Evolutionary conservation across 2,797 vertebrate species (phyloP).

Genomic region (Cryptoblepharus egeriae): DNA sequence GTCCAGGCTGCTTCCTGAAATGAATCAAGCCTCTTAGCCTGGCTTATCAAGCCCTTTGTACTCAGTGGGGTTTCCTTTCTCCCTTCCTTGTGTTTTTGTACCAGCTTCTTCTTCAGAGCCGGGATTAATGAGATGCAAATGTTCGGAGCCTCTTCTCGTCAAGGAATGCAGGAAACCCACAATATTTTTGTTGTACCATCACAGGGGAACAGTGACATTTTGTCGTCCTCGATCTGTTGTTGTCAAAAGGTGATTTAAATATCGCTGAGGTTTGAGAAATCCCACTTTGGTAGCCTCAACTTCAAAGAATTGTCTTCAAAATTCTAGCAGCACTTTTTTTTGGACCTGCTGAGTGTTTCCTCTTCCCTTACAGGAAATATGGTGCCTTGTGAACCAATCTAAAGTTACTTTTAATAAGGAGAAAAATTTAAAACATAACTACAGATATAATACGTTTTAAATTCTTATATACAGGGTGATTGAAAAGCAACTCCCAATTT

Average conservation of each 20-base stretch:
- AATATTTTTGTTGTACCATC: conserved; percentile 71
- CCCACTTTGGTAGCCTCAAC: conserved; percentile 50
- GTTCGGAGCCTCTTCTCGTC: conserved; percentile 38
- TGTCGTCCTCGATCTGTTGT: conserved; percentile 48
- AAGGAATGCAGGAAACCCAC: conserved; percentile 70
- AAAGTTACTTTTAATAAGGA: too few relatives aligned
- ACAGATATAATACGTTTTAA: neutral
- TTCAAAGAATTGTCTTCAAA: conserved; percentile 67
- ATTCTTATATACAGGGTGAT: too few relatives aligned
- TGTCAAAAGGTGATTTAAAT: conserved; percentile 53
- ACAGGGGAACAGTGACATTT: conserved; percentile 67
- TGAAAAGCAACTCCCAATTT: too few relatives aligned
- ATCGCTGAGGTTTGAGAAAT: conserved; percentile 62
- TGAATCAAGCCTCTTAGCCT: conserved; percentile 31
- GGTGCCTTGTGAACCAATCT: too few relatives aligned
- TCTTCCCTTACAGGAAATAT: conserved; percentile 60
- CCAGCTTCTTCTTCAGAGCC: conserved; percentile 43
- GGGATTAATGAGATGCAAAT: conserved; percentile 65
- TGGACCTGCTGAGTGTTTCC: conserved; percentile 63
- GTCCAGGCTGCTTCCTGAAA: conserved; percentile 35
- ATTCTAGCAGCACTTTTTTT: conserved; percentile 60
- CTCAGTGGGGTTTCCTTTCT: conserved; percentile 55
- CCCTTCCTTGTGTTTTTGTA: conserved; percentile 43
- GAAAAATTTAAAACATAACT: too few relatives aligned
- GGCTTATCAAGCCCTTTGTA: conserved; percentile 54